Evolutionary conservation across 2,888 invertebrate species (phyloP).

Genomic region (Rhingia campestris): DNA sequence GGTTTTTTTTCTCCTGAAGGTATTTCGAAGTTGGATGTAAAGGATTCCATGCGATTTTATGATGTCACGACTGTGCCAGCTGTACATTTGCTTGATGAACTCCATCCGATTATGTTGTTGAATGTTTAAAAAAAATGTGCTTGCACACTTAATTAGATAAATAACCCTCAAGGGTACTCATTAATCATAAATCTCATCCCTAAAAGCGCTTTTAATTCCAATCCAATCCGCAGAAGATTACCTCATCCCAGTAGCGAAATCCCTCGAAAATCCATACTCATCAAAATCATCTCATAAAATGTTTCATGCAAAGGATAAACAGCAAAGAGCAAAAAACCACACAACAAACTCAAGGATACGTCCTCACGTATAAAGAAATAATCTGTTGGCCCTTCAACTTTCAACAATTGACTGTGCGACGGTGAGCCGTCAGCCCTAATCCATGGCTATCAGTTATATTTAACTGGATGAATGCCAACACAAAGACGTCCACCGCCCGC

Average conservation of each 20-base stretch:
- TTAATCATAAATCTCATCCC: background rate
- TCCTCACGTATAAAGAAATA: constrained; percentile 49
- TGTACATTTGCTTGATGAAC: no score
- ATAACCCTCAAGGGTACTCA: background rate
- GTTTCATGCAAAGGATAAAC: constrained; percentile 4
- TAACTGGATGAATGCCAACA: constrained; percentile 69
- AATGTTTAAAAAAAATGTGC: background rate
- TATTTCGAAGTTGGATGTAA: background rate
- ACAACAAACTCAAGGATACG: constrained; percentile 34
- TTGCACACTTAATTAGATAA: background rate
- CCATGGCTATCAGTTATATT: constrained; percentile 65
- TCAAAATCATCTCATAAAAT: constrained; percentile 27
- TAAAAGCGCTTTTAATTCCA: constrained; percentile 18
- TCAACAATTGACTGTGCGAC: constrained; percentile 65
- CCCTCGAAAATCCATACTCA: constrained; percentile 31
- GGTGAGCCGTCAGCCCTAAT: constrained; percentile 62
- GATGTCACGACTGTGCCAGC: background rate
- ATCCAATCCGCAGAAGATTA: constrained; percentile 33
- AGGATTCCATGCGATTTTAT: background rate
- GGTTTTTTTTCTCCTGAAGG: background rate
- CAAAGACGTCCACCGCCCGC: constrained; percentile 5
- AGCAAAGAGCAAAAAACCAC: background rate
- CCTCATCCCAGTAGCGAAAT: constrained; percentile 19
- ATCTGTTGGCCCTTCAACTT: constrained; percentile 72
- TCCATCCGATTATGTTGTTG: background rate